These are phyloP conservation scores for Dipodomys spectabilis DNA, from an alignment of 2,113 vertebrate species.

Conservation along the genomic window DNA sequence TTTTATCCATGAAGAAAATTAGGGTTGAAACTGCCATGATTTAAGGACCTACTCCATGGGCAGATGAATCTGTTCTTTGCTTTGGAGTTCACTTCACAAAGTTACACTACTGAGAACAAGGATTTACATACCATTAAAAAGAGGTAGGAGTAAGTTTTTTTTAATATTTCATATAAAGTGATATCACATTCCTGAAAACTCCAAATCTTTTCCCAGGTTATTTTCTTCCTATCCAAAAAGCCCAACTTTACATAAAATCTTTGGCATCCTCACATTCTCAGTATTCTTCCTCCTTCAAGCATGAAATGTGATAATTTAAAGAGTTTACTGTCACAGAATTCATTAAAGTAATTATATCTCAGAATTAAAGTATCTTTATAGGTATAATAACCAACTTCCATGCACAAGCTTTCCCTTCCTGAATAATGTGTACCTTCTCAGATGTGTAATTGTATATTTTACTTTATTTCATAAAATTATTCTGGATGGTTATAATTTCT, in stretches of 20 bases:
- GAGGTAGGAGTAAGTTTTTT: background rate
- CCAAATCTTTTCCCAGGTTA: background rate
- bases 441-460: conserved; percentile 48
- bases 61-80: background rate
- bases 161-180: background rate
- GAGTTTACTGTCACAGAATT: background rate
- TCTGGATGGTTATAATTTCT: background rate
- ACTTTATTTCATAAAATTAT: conserved; percentile 45
- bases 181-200: background rate
- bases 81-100: background rate
- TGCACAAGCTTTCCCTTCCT: background rate
- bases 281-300: background rate
- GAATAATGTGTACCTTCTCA: conserved; percentile 11
- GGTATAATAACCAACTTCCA: conserved; percentile 2
- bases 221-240: background rate
- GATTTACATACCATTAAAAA: background rate
- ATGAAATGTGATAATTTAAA: background rate
- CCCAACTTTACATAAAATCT: background rate
- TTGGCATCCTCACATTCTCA: background rate
- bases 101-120: background rate
- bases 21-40: background rate
- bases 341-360: conserved; percentile 10
- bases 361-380: background rate
- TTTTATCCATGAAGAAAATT: background rate
- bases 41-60: background rate